Conservation (phyloP, 2,797 vertebrate species). For the Saxicola maurus region DNA sequence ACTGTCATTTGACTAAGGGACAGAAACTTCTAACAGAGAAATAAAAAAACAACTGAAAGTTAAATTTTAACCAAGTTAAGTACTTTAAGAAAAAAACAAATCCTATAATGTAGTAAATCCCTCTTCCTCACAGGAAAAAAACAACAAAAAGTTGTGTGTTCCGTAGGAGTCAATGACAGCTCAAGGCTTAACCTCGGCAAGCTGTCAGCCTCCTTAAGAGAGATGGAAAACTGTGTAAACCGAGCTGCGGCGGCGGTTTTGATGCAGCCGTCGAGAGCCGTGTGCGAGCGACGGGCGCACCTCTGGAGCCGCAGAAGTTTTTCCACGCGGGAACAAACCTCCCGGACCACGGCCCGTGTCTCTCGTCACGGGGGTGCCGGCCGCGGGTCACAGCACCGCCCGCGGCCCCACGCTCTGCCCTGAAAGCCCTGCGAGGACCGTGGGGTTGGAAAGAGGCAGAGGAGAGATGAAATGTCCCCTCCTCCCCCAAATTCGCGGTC, state of each 20-base stretch:
- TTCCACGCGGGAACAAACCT: background rate
- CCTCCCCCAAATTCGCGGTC: too few species aligned
- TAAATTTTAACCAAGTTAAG: background rate
- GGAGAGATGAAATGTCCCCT: background rate
- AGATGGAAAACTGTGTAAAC: background rate
- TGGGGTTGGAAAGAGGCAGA: background rate
- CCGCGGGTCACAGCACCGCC: background rate
- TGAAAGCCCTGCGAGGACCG: background rate
- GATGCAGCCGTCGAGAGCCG: background rate
- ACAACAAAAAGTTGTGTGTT: fast-evolving
- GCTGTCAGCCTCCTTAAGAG: background rate
- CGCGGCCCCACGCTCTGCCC: background rate
- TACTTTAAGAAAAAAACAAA: background rate
- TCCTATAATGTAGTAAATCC: background rate
- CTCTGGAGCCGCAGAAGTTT: background rate
- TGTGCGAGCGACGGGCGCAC: background rate
- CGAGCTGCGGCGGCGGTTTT: fast-evolving
- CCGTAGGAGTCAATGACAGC: background rate
- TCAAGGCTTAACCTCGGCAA: background rate
- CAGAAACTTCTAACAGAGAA: background rate
- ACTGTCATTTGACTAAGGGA: background rate
- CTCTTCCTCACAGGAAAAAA: background rate
- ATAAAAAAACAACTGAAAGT: background rate
- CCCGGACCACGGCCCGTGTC: fast-evolving
- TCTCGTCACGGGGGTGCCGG: fast-evolving